These are phyloP conservation scores for Porites australiensis DNA, from an alignment of 64 coral and sea anemone genomes.

Conservation along the genomic window DNA sequence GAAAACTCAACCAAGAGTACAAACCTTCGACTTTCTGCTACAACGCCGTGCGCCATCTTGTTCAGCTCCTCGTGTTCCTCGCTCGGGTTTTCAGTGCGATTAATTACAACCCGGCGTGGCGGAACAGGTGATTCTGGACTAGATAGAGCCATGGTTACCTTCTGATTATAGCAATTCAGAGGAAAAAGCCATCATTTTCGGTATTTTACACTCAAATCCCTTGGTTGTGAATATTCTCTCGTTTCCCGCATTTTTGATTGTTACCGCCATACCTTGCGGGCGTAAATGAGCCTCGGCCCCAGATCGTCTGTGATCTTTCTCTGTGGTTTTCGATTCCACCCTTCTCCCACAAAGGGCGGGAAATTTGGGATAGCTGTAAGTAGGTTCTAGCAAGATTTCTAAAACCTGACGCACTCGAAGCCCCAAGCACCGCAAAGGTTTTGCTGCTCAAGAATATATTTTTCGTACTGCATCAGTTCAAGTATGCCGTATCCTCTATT, in stretches of 20 bases:
- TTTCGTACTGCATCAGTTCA: no score
- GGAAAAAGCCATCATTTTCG: neutral
- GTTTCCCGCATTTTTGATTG: slow-evolving; percentile 28
- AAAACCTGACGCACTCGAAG: no score
- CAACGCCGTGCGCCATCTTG: slow-evolving; percentile 96
- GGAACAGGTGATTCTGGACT: slow-evolving; percentile 62
- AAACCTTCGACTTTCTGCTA: slow-evolving; percentile 86
- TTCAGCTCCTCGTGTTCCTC: slow-evolving; percentile 98
- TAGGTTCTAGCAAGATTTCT: no score
- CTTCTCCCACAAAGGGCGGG: no score
- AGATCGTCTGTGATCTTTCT: no score
- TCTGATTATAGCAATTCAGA: neutral
- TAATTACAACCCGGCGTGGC: slow-evolving; percentile 58
- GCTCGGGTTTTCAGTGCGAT: slow-evolving; percentile 83
- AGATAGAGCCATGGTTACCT: slow-evolving; percentile 38
- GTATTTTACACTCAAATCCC: neutral
- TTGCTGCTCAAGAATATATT: no score
- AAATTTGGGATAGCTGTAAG: no score
- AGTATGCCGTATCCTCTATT: no score
- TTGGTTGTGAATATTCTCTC: neutral
- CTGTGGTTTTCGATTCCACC: no score
- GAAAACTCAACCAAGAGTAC: neutral
- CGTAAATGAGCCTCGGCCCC: neutral
- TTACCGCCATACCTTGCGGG: neutral
- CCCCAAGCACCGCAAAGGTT: no score